Evolutionary conservation across 2,888 invertebrate species (phyloP).

Genomic region (Pogonocherus hispidulus): DNA sequence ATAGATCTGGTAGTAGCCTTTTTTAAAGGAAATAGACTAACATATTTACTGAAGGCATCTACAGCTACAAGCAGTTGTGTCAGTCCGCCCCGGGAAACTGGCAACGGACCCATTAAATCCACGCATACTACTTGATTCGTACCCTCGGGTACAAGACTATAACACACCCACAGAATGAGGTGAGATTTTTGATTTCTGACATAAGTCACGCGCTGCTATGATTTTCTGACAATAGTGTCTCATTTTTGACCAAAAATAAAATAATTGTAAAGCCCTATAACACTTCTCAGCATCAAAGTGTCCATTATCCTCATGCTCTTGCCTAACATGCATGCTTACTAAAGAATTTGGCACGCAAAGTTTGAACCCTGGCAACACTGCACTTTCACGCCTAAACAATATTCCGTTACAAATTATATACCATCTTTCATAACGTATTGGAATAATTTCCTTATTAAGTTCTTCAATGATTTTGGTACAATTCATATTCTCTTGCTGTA

Average conservation of each 20-base stretch:
- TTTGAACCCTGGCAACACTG: background rate
- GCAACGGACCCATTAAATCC: too few relatives aligned
- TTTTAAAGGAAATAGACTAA: constrained; percentile 7
- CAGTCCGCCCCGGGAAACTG: constrained; percentile 20
- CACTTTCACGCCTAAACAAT: background rate
- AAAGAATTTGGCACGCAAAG: constrained; percentile 14
- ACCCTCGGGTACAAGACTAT: background rate
- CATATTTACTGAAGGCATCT: constrained; percentile 31
- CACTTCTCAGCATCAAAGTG: constrained; percentile 34
- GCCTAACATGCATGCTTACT: background rate
- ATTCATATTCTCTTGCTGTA: background rate
- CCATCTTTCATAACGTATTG: constrained; percentile 2
- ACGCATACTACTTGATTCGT: constrained; percentile 6
- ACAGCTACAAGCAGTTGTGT: constrained; percentile 20
- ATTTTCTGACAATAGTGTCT: background rate
- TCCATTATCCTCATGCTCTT: constrained; percentile 25
- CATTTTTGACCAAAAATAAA: constrained; percentile 28
- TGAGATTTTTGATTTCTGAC: constrained; percentile 26
- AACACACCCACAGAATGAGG: background rate
- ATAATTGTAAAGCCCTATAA: background rate
- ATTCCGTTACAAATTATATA: constrained; percentile 4
- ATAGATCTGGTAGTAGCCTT: constrained; percentile 6
- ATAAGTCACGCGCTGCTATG: constrained; percentile 17
- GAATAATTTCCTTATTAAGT: background rate
- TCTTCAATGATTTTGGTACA: background rate